phyloP scores from a whole-genome alignment of 2,113 vertebrate genomes.

The Gymnorhina tibicen region DNA sequence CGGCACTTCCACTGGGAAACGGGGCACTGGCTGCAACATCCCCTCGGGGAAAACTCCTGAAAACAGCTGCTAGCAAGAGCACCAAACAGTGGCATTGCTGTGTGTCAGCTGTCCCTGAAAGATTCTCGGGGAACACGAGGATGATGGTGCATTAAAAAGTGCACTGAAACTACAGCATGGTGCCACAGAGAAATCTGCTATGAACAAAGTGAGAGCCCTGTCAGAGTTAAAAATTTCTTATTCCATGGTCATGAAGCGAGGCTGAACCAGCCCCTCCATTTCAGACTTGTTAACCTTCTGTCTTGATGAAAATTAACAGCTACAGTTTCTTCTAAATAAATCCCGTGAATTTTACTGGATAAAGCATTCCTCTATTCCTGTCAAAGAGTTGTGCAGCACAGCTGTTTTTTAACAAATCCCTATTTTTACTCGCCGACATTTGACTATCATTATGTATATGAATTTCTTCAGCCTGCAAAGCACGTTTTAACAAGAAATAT shows the following conservation, averaged over 20 bases:
- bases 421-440: conserved; percentile 38
- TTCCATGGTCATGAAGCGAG: background rate
- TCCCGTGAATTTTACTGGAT: background rate
- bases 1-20: rapidly evolving
- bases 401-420: conserved; percentile 35
- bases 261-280: background rate
- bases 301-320: conserved; percentile 22
- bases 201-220: background rate
- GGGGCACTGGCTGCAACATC: background rate
- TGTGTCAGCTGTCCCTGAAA: background rate
- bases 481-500: conserved; percentile 34
- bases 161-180: background rate
- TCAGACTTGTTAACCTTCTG: background rate
- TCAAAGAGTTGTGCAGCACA: conserved; percentile 26
- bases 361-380: background rate
- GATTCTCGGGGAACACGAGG: background rate
- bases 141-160: background rate
- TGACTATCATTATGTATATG: conserved; percentile 47
- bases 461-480: conserved; percentile 21
- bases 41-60: rapidly evolving
- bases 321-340: background rate
- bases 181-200: background rate
- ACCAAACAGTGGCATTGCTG: background rate
- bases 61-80: background rate
- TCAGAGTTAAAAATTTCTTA: background rate